Evolutionary conservation across 2,888 invertebrate genomes (phyloP), one percentile per base, ranked within the genome.

Genomic region (Noctua janthina): DNA sequence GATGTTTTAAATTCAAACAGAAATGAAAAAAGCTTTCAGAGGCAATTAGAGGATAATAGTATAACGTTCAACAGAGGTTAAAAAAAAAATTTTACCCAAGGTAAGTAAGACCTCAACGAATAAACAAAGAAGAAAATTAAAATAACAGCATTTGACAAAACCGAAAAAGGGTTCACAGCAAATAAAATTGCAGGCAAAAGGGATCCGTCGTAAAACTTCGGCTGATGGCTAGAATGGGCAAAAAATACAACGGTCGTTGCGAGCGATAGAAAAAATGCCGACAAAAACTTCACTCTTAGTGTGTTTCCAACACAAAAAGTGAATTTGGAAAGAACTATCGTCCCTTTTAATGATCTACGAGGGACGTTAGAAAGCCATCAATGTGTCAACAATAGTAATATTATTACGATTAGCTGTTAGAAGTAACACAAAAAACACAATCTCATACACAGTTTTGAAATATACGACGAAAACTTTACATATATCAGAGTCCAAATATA

Each of bases 131-230:
- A 54, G 66, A 87, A 68, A 87, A 87, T 89, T 90, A 82, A 82
- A 88, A 81, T 79, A 88, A 91, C 89, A 89, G 88, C 89, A 83
- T 71, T 81, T 83, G 78, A 83, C 81, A 86, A 85, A 73, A 81
- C 64, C 66, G 76, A 80, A 88, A 88, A 84, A 87, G 75, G 74
- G 84, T 88, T 87, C 87, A 88, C 83, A 89, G 88, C 84, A 89
- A 90, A 90, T 90, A 90, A 90, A 92, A 91, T 87, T 80, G 86
- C 87, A 89, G 87, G 82, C 88, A 91, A 89, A 92, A 92, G 88
- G 91, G 91, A 91, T 88, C 89, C 76, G 84, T 91, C 89, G 84
- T 92, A 92, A 93, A 93, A 91, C 79, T 89, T 82, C 74, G 83
- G 81, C 79, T 87, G 81, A 89, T 90, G 88, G 85, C 78, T 88